These are phyloP conservation scores for Notiomystis cincta DNA, from an alignment of 2,113 vertebrate species.

Conservation along the genomic window DNA sequence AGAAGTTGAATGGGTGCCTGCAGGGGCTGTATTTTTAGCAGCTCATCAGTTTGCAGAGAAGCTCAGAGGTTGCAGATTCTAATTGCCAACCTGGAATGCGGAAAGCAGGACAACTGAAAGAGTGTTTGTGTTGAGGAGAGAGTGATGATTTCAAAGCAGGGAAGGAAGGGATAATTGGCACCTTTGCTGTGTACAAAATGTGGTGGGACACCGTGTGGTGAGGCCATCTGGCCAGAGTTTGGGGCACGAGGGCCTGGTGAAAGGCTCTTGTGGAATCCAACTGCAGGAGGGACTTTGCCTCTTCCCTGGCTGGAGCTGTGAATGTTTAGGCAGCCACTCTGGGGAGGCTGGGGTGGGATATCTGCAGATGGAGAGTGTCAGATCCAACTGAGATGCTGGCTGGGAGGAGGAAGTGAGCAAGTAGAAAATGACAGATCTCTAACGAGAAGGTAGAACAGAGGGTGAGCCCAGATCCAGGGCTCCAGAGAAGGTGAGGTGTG, in stretches of 20 bases:
- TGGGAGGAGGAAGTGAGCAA: not conserved
- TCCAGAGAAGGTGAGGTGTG: not conserved
- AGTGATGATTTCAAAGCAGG: not conserved
- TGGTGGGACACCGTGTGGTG: not conserved
- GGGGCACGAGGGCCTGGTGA: not conserved
- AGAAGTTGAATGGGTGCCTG: constrained; percentile 72
- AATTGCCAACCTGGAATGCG: constrained; percentile 64
- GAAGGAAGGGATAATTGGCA: not conserved
- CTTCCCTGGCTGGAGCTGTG: not conserved
- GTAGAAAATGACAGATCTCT: not conserved
- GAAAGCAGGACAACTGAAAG: constrained; percentile 44
- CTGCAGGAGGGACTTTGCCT: not conserved
- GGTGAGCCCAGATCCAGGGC: not conserved
- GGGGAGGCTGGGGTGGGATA: not conserved
- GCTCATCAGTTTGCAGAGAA: constrained; percentile 70
- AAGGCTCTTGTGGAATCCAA: not conserved
- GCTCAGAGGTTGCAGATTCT: constrained; percentile 70
- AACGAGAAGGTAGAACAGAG: not conserved
- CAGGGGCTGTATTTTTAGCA: constrained; percentile 78
- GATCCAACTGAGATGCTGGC: not conserved
- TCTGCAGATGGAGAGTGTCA: not conserved
- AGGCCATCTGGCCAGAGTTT: constrained; percentile 23
- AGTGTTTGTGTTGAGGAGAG: not conserved
- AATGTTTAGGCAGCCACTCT: not conserved
- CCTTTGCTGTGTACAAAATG: not conserved